A percentile compares a stretch with the other conserved stretches of the same genome.
Evolutionary conservation across 1,140 invertebrate genomes (phyloP).

Genomic region (Calephelis virginiensis): DNA sequence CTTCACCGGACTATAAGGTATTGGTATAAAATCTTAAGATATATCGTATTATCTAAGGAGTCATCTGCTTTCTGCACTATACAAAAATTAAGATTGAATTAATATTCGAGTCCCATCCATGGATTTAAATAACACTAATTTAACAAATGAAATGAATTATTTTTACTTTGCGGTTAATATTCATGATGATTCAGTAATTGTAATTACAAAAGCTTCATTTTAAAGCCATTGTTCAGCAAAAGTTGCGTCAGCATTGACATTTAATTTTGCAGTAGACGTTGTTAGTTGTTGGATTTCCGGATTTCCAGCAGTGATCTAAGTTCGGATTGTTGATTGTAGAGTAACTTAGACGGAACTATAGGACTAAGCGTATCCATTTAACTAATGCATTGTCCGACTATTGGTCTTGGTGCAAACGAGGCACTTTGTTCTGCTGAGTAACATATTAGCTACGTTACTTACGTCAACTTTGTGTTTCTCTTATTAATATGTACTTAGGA

Average conservation of each 20-base stretch:
- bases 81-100: no score
- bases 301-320: slow-evolving; percentile 63
- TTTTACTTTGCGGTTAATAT: slow-evolving; percentile 5
- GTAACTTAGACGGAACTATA: slow-evolving; percentile 63
- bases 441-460: slow-evolving; percentile 59
- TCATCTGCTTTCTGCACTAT: no score
- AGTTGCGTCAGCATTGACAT: slow-evolving; percentile 44
- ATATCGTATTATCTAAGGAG: no score
- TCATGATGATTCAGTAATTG: slow-evolving; percentile 17
- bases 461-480: slow-evolving; percentile 31
- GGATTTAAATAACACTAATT: neutral
- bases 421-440: slow-evolving; percentile 65
- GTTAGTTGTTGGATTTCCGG: slow-evolving; percentile 59
- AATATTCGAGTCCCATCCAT: no score
- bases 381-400: slow-evolving; percentile 73
- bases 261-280: slow-evolving; percentile 52
- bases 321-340: slow-evolving; percentile 55
- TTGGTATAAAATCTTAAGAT: no score
- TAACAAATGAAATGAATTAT: neutral
- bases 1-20: no score
- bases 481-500: slow-evolving; percentile 1
- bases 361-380: slow-evolving; percentile 69
- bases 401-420: slow-evolving; percentile 70
- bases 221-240: slow-evolving; percentile 22
- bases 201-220: slow-evolving; percentile 23